phyloP scores from a whole-genome alignment of 1,140 invertebrate species.

The Polypedilum pembai region DNA sequence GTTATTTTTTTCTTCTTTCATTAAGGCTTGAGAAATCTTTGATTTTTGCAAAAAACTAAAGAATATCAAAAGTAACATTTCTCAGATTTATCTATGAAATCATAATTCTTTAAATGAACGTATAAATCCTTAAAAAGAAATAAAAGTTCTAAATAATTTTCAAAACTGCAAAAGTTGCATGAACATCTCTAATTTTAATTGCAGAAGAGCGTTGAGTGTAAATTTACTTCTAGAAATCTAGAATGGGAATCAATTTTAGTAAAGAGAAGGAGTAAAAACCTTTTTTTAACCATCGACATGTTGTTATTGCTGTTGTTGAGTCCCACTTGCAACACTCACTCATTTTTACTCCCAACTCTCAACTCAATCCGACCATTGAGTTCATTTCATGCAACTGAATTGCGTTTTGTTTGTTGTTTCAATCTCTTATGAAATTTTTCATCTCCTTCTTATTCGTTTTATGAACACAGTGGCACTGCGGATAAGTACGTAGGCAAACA shows the following conservation, averaged over 20 bases:
- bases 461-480: neutral
- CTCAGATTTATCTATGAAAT: no score
- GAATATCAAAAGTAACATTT: no score
- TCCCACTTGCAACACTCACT: constrained; percentile 2
- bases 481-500: constrained; percentile 27
- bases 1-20: no score
- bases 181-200: no score
- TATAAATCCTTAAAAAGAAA: no score
- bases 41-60: no score
- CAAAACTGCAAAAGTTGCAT: no score
- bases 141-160: no score
- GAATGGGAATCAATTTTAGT: neutral
- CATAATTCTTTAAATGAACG: no score
- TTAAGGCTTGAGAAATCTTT: no score
- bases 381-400: constrained; percentile 24
- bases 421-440: constrained; percentile 1
- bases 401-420: constrained; percentile 26
- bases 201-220: no score
- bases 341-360: neutral
- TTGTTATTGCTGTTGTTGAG: constrained; percentile 16
- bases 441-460: neutral
- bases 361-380: neutral
- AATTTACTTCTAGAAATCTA: neutral
- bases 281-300: neutral
- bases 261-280: neutral